A percentile compares a stretch with the other conserved stretches of the same genome.
These are phyloP conservation scores for Pseudoips prasinana DNA, from an alignment of 2,888 invertebrate genomes.

Conservation along the genomic window DNA sequence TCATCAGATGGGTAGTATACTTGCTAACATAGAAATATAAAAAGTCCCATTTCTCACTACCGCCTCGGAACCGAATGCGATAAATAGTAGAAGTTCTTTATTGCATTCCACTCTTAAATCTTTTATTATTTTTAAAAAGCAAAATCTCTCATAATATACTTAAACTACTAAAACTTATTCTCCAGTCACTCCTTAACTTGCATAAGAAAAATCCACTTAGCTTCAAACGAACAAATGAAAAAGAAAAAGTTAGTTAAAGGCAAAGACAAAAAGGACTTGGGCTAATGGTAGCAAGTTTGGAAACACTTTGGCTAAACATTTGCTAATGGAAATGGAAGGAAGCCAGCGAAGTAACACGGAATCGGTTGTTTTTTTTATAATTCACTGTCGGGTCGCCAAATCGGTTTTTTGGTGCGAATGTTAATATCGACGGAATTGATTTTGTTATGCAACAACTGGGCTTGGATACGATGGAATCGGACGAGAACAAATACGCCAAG, in stretches of 20 bases:
- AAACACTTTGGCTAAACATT: constrained; percentile 80
- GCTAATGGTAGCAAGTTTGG: constrained; percentile 75
- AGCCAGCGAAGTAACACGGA: constrained; percentile 59
- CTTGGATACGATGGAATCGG: too few relatives aligned
- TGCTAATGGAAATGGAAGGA: constrained; percentile 79
- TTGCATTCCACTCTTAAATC: too few relatives aligned
- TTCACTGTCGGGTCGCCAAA: constrained; percentile 62
- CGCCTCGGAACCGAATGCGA: too few relatives aligned
- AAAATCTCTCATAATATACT: constrained; percentile 1
- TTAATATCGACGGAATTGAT: constrained; percentile 11
- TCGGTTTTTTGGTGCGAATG: constrained; percentile 38
- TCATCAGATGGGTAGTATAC: too few relatives aligned
- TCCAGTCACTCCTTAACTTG: constrained; percentile 32
- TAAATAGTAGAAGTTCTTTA: too few relatives aligned
- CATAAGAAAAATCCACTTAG: constrained; percentile 64
- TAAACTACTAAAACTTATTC: constrained; percentile 7
- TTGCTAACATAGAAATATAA: too few relatives aligned
- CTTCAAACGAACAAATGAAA: constrained; percentile 55
- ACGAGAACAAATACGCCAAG: too few relatives aligned
- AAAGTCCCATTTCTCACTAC: too few relatives aligned
- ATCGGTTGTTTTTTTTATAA: constrained; percentile 61
- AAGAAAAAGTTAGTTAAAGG: constrained; percentile 64
- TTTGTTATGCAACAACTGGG: neutral
- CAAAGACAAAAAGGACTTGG: constrained; percentile 70
- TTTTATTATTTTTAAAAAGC: too few relatives aligned